A percentile compares a stretch with the other conserved stretches of the same genome.
These are phyloP conservation scores for Glandiceps talaboti DNA, from an alignment of 53 echinoderm and acorn worm genomes.

Conservation along the genomic window DNA sequence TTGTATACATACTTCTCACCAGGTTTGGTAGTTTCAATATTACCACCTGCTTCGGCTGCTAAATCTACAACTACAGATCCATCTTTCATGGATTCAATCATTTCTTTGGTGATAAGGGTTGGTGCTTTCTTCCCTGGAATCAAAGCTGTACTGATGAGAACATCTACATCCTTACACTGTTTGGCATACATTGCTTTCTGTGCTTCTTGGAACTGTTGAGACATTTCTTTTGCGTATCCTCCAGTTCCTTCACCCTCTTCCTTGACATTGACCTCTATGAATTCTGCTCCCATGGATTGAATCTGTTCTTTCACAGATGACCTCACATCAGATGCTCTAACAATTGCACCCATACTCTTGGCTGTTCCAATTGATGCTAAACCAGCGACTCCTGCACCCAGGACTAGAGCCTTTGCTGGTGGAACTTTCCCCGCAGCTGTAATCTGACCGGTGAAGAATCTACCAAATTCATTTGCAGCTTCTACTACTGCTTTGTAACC, in stretches of 20 bases:
- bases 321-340: constrained; percentile 90
- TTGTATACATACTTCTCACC: constrained; percentile 77
- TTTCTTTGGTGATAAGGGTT: constrained; percentile 83
- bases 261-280: constrained; percentile 63
- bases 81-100: constrained; percentile 97
- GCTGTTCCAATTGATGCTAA: constrained; percentile 89
- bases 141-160: constrained; percentile 81
- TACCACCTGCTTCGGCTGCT: constrained; percentile 91
- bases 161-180: constrained; percentile 93
- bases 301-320: constrained; percentile 97
- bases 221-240: constrained; percentile 99
- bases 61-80: constrained; percentile 96
- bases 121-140: constrained; percentile 95
- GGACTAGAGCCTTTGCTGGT: constrained; percentile 88
- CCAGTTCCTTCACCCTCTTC: constrained; percentile 93
- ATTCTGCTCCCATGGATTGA: constrained; percentile 93
- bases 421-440: constrained; percentile 99
- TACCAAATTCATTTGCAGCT: constrained; percentile 95
- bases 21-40: constrained; percentile 92
- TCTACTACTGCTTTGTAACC: constrained; percentile 97
- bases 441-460: constrained; percentile 99
- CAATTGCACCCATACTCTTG: constrained; percentile 96
- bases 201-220: constrained; percentile 90
- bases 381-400: constrained; percentile 97
- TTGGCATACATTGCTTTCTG: constrained; percentile 95